Conservation (phyloP, 2,888 invertebrate species). For the Macroteleia sp. region DNA sequence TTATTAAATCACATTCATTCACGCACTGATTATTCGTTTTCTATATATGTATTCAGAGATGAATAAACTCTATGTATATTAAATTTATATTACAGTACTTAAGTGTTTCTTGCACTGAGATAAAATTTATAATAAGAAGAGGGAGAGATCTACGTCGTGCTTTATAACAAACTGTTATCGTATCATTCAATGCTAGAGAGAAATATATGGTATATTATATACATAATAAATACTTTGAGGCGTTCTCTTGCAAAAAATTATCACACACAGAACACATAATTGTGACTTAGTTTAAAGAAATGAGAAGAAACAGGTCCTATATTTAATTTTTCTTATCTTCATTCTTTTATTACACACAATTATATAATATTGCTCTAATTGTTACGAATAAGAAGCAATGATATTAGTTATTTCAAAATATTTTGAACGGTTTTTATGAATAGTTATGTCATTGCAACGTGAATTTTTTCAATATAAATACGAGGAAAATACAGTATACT, state of each 20-base stretch:
- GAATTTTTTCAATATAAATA: not conserved
- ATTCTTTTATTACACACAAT: slow-evolving; percentile 1
- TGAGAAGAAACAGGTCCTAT: not conserved
- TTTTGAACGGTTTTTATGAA: slow-evolving; percentile 12
- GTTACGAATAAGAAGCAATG: slow-evolving; percentile 22
- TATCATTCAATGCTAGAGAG: slow-evolving; percentile 47
- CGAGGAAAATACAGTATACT: slow-evolving; percentile 30
- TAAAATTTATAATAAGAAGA: slow-evolving; percentile 41
- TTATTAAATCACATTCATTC: slow-evolving; percentile 24
- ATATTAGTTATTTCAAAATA: slow-evolving; percentile 2
- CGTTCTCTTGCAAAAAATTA: slow-evolving; percentile 22
- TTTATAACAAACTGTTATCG: slow-evolving; percentile 40
- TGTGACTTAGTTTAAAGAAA: slow-evolving; percentile 17
- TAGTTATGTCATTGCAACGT: slow-evolving; percentile 30
- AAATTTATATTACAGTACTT: slow-evolving; percentile 42
- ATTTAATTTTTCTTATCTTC: not conserved
- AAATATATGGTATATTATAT: slow-evolving; percentile 52
- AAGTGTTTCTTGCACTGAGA: slow-evolving; percentile 30
- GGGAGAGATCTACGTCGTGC: slow-evolving; percentile 30
- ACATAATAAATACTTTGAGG: slow-evolving; percentile 55
- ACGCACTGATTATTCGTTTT: slow-evolving; percentile 18
- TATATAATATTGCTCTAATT: slow-evolving; percentile 19
- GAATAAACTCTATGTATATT: slow-evolving; percentile 35
- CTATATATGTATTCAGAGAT: slow-evolving; percentile 13
- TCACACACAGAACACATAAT: slow-evolving; percentile 23